Base-by-base conservation (phyloP, 2,888 invertebrate species). In the Glaucopsyche alexis region DNA sequence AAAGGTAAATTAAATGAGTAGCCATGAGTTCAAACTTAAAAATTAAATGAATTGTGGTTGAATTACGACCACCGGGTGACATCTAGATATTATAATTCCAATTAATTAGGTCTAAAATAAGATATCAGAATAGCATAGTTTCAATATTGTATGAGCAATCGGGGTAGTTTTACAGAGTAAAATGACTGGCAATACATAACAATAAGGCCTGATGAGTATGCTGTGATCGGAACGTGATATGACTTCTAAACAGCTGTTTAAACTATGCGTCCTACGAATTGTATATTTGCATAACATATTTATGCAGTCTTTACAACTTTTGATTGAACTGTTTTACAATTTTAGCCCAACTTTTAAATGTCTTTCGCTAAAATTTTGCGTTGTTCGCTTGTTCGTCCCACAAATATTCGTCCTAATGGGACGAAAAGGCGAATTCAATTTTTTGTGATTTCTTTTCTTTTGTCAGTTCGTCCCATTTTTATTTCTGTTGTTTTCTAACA, bases 241-340 rank as follows among this genome's bases (percentile, higher is more conserved):
- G 60, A 60, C 60, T 60, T 16, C 60, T 60, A 60, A 60, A 38
- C 60, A 60, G 60, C 60, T 60, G 60, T 60, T 60, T 60, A 60
- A 60, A 60, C 60, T 60, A 60, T 60, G 60, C 60, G 60, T 38
- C 60, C 29, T 60, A 60, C 60, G 29, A 60, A 60, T 60, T 60
- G 60, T 60, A 60, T 60, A 60, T 60, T 60, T 60, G 60, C 29
- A 60, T 60, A 60, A 38, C 60, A 60, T 60, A 60, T 60, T 60
- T 38, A 60, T 60, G 29, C 13, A 60, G 60, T 60, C 60, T 60
- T 60, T 60, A 29, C 29, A 60, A 60, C 60, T 60, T 13, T 60
- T 38, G 60, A 60, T 60, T 60, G 38, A 29, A 60, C 29, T 38
- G 60, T 38, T 60, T 13, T 29, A 60, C 14, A 1, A 47, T 29